Evolutionary conservation across 2,113 vertebrate genomes (phyloP).

Genomic region (Struthio camelus): DNA sequence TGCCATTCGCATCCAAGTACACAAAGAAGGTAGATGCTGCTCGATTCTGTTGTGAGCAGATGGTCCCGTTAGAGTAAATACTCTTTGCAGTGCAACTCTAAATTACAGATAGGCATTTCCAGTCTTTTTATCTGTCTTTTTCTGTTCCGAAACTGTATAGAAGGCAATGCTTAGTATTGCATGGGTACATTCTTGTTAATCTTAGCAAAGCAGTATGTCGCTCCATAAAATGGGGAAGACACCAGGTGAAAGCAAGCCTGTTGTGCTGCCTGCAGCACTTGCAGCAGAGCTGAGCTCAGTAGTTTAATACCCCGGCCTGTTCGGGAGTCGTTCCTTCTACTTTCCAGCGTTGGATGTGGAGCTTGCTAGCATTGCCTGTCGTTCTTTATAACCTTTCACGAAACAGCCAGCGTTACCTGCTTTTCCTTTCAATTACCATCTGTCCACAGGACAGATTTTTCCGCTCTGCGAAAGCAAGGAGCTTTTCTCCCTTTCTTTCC

Average conservation of each 20-base stretch:
- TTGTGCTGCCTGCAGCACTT: neutral
- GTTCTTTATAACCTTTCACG: neutral
- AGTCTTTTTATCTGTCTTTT: neutral
- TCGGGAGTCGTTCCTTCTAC: neutral
- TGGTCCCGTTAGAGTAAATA: neutral
- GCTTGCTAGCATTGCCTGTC: neutral
- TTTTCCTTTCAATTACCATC: neutral
- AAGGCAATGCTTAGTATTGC: neutral
- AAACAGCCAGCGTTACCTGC: neutral
- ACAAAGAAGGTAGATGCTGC: neutral
- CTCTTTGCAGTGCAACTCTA: neutral
- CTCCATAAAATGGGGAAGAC: neutral
- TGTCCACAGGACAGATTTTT: neutral
- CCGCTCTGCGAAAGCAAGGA: neutral
- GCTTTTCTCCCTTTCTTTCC: neutral
- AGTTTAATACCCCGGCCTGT: accelerated
- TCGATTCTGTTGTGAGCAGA: neutral
- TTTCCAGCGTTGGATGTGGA: neutral
- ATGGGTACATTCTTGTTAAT: neutral
- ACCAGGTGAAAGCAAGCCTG: neutral
- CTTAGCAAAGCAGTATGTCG: neutral
- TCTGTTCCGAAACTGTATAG: neutral
- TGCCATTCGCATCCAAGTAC: neutral
- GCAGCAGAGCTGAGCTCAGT: neutral
- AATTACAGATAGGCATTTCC: accelerated